Evolutionary conservation across 2,797 vertebrate genomes (phyloP).

Genomic region (Poeciliopsis turneri): DNA sequence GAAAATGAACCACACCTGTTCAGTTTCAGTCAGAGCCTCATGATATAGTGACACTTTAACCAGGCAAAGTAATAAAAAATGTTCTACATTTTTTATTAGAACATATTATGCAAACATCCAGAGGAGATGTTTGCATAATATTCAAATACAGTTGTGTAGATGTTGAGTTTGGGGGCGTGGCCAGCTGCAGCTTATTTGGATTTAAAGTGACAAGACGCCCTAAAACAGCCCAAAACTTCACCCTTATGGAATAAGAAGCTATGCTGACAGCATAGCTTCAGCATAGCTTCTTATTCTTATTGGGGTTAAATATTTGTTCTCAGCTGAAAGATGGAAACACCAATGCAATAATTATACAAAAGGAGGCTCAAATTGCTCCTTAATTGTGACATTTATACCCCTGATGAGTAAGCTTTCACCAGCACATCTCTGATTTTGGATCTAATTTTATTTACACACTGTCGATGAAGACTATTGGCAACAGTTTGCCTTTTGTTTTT

Average conservation of each 20-base stretch:
- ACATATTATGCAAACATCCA: no score
- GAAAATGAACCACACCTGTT: not conserved
- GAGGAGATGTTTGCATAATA: no score
- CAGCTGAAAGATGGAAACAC: not conserved
- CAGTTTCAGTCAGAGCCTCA: not conserved
- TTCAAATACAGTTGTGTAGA: no score
- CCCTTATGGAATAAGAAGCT: not conserved
- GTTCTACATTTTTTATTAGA: no score
- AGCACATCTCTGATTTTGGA: constrained; percentile 7
- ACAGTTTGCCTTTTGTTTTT: constrained; percentile 23
- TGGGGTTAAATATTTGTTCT: not conserved
- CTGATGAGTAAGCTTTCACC: not conserved
- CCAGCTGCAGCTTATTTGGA: no score
- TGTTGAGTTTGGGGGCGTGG: no score
- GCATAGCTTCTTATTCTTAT: not conserved
- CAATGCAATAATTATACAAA: not conserved
- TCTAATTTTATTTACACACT: constrained; percentile 35
- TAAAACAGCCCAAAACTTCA: no score
- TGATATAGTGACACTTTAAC: not conserved
- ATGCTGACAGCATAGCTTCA: not conserved
- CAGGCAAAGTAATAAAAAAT: not conserved
- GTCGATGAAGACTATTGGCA: constrained; percentile 44
- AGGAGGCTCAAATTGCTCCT: not conserved
- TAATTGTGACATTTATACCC: not conserved
- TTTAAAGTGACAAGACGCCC: no score